A percentile compares a stretch with the other conserved stretches of the same genome.
Conservation (phyloP, 2,797 vertebrate species). For the Staurois parvus region DNA sequence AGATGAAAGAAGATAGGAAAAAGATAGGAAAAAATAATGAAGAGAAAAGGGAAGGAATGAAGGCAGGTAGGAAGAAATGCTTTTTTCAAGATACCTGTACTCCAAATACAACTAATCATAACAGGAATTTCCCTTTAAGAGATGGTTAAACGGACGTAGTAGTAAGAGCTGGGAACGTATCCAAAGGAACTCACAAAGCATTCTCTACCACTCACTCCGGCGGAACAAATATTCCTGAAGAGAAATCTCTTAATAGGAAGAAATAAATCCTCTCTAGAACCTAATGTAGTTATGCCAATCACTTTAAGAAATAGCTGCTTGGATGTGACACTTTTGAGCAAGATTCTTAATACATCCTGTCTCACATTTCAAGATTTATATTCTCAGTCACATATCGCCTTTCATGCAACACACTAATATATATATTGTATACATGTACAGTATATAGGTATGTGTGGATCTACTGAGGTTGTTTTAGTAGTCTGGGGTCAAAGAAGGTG, state of each 20-base stretch:
- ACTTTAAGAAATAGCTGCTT: constrained; percentile 31
- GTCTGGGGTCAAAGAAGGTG: no score
- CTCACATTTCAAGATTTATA: constrained; percentile 28
- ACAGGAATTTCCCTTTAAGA: constrained; percentile 18
- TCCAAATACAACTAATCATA: background rate
- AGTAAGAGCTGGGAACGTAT: constrained; percentile 8
- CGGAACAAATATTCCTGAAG: constrained; percentile 15
- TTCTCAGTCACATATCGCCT: background rate
- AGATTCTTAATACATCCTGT: constrained; percentile 2
- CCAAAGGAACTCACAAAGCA: constrained; percentile 20
- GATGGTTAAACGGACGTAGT: background rate
- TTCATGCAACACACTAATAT: background rate
- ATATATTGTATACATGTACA: no score
- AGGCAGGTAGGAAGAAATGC: no score
- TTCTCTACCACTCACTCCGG: constrained; percentile 2
- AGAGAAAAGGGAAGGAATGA: no score
- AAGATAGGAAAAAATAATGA: no score
- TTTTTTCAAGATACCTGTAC: no score
- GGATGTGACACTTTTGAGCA: constrained; percentile 31
- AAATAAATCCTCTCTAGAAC: background rate
- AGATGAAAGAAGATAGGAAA: no score
- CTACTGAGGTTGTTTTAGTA: no score
- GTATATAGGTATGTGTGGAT: no score
- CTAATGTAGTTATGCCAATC: constrained; percentile 12
- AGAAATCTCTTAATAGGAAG: constrained; percentile 2